Percentiles rank a stretch among this genome's conserved stretches.
Conservation (phyloP, 1,140 invertebrate genomes). For the Whitmania pigra region DNA sequence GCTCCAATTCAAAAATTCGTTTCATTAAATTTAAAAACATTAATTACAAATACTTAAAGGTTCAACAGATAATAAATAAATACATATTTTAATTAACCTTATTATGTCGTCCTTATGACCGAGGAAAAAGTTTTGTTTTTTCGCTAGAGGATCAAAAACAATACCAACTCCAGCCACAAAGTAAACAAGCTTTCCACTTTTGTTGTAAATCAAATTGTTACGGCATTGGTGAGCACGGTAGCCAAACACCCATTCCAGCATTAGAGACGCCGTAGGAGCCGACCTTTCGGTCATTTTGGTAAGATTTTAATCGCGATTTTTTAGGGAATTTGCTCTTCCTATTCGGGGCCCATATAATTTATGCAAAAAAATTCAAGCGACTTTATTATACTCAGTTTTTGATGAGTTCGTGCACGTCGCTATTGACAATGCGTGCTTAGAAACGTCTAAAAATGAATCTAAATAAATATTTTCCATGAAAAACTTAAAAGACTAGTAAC, state of each 20-base stretch:
- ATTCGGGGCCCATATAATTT: too few relatives aligned
- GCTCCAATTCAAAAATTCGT: too few relatives aligned
- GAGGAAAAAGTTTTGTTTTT: conserved; percentile 40
- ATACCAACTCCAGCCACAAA: conserved; percentile 44
- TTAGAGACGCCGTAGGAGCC: conserved; percentile 35
- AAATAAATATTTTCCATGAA: too few relatives aligned
- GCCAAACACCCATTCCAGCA: conserved; percentile 43
- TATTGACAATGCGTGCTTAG: too few relatives aligned
- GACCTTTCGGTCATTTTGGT: conserved; percentile 20
- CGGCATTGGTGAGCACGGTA: conserved; percentile 43
- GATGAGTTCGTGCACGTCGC: too few relatives aligned
- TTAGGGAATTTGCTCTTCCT: too few relatives aligned
- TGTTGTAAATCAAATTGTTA: conserved; percentile 40
- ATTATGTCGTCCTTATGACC: conserved; percentile 44
- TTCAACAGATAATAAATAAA: conserved; percentile 21
- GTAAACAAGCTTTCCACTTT: conserved; percentile 38
- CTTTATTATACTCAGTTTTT: too few relatives aligned
- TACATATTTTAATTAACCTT: conserved; percentile 30
- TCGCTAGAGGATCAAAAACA: conserved; percentile 37
- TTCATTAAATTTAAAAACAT: background rate
- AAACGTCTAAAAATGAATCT: too few relatives aligned
- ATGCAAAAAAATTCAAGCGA: too few relatives aligned
- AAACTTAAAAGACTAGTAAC: too few relatives aligned
- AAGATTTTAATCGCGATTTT: background rate
- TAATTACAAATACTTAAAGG: conserved; percentile 14